These are phyloP conservation scores for Sterna hirundo DNA, from an alignment of 2,113 vertebrate genomes.

Conservation along the genomic window DNA sequence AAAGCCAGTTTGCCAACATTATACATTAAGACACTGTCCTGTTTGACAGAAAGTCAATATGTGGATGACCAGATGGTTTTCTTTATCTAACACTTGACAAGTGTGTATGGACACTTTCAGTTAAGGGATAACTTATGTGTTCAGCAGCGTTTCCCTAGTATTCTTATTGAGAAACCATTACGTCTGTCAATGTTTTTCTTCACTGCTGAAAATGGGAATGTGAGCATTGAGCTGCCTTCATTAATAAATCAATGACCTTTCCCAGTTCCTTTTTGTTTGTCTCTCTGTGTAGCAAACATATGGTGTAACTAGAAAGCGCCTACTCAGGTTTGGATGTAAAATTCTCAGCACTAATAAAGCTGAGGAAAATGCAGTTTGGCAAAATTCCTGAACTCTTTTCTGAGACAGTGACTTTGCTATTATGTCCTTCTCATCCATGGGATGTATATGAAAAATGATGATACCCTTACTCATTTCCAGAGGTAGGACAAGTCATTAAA, in stretches of 20 bases:
- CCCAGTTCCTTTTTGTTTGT: background rate
- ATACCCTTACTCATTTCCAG: background rate
- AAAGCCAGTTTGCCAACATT: background rate
- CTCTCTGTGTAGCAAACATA: background rate
- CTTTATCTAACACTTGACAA: background rate
- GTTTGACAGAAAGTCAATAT: background rate
- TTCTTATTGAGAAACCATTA: background rate
- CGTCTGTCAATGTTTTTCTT: background rate
- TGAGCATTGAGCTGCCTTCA: background rate
- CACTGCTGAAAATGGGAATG: background rate
- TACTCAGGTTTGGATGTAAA: background rate
- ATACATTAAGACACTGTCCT: background rate
- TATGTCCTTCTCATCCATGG: background rate
- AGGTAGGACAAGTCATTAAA: background rate
- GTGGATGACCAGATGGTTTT: background rate
- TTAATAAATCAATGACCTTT: constrained; percentile 43
- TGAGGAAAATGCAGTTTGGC: background rate
- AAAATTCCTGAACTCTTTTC: background rate
- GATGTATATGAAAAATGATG: background rate
- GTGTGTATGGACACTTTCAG: background rate
- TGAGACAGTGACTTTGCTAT: background rate
- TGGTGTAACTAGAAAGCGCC: background rate
- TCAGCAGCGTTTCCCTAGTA: background rate
- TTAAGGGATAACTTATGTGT: background rate
- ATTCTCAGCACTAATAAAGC: background rate